Conservation (phyloP, 2,888 invertebrate species). For the Caenorhabditis sp. region DNA sequence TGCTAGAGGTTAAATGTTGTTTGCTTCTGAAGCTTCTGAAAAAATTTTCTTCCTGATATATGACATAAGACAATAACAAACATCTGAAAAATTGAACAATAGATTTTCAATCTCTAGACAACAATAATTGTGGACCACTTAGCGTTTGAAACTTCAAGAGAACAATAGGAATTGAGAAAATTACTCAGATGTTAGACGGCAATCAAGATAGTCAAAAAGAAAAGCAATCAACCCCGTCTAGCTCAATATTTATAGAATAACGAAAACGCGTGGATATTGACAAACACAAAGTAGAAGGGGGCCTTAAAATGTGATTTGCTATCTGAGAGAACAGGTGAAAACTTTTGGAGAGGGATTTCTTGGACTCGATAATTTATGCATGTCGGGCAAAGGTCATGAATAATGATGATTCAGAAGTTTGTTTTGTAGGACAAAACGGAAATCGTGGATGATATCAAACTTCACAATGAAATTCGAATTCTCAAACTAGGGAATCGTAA, state of each 20-base stretch:
- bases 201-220: not conserved
- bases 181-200: not conserved
- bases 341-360: not conserved
- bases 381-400: not conserved
- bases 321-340: not conserved
- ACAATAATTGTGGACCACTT: not conserved
- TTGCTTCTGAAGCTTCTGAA: not conserved
- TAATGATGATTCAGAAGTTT: too few relatives aligned
- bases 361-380: not conserved
- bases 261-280: not conserved
- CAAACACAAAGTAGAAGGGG: not conserved
- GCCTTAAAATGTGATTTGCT: not conserved
- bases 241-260: not conserved
- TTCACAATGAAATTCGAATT: too few relatives aligned
- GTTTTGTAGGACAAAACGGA: too few relatives aligned
- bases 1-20: not conserved
- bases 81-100: not conserved
- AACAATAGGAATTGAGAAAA: not conserved
- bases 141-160: not conserved
- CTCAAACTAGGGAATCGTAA: too few relatives aligned
- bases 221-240: not conserved
- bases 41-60: constrained; percentile 1
- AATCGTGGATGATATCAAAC: too few relatives aligned
- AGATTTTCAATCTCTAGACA: not conserved
- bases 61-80: constrained; percentile 3